These are phyloP conservation scores for Leptothorax acervorum DNA, from an alignment of 2,888 invertebrate genomes.

Conservation along the genomic window DNA sequence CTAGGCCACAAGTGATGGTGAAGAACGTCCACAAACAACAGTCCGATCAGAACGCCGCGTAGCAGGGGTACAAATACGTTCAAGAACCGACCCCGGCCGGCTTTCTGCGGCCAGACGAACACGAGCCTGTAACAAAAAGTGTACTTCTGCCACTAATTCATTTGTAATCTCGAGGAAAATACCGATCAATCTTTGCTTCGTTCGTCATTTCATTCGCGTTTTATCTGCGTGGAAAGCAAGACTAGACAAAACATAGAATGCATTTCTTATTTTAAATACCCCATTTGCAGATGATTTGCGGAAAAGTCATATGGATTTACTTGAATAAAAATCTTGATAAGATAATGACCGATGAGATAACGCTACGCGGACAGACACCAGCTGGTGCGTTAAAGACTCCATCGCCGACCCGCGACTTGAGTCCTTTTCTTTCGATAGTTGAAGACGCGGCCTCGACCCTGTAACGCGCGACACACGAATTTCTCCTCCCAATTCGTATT, in stretches of 20 bases:
- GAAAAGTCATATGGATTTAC: background rate
- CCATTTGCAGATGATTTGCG: background rate
- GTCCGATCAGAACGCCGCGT: constrained; percentile 75
- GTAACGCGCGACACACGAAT: constrained; percentile 64
- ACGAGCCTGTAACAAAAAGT: constrained; percentile 72
- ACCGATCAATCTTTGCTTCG: background rate
- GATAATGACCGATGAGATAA: constrained; percentile 75
- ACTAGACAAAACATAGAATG: background rate
- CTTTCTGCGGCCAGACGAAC: constrained; percentile 82
- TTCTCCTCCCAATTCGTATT: constrained; percentile 57
- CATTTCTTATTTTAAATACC: background rate
- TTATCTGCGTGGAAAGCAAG: background rate
- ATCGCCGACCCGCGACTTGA: constrained; percentile 59
- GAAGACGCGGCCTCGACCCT: constrained; percentile 61
- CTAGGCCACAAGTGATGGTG: constrained; percentile 83
- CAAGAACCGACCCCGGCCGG: constrained; percentile 71
- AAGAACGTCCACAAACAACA: constrained; percentile 77
- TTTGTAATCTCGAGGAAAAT: background rate
- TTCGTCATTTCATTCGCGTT: background rate
- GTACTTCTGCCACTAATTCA: background rate
- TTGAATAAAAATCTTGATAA: background rate
- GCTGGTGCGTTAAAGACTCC: constrained; percentile 75
- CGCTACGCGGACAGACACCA: constrained; percentile 78
- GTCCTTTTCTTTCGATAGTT: constrained; percentile 69
- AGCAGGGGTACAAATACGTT: constrained; percentile 75